A percentile compares a stretch with the other conserved stretches of the same genome.
These are phyloP conservation scores for Gymnogyps californianus DNA, from an alignment of 2,113 vertebrate species.

Conservation along the genomic window DNA sequence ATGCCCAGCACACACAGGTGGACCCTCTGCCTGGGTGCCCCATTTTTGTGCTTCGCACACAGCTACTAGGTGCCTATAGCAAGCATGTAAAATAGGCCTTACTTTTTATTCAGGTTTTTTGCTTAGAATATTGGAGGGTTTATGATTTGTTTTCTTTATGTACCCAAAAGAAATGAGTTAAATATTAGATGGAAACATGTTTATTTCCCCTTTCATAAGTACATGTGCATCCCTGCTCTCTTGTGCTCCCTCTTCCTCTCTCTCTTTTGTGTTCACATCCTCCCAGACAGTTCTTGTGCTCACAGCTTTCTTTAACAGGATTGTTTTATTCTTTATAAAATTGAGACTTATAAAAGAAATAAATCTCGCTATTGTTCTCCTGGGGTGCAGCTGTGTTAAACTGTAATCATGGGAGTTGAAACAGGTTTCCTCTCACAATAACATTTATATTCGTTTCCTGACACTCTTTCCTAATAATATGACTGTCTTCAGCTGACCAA, in stretches of 20 bases:
- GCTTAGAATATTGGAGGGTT: not conserved
- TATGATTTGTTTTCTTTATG: not conserved
- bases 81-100: not conserved
- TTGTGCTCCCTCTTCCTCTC: not conserved
- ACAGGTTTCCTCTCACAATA: constrained; percentile 60
- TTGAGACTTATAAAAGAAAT: constrained; percentile 60
- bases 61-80: not conserved
- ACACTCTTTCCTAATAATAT: constrained; percentile 44
- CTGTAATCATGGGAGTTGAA: constrained; percentile 49
- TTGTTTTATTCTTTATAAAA: constrained; percentile 30
- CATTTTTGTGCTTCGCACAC: not conserved
- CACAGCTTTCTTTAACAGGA: constrained; percentile 15
- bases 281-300: not conserved
- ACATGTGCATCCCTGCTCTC: not conserved
- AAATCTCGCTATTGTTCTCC: constrained; percentile 58
- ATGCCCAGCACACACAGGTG: not conserved
- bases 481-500: constrained; percentile 55
- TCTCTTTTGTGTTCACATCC: not conserved
- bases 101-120: not conserved
- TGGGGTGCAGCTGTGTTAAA: constrained; percentile 51
- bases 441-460: constrained; percentile 59
- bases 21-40: not conserved
- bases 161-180: not conserved
- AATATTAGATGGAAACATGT: not conserved
- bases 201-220: not conserved